Percentiles rank a stretch among this genome's conserved stretches.
These are phyloP conservation scores for Limosa lapponica DNA, from an alignment of 2,797 vertebrate genomes.

Conservation along the genomic window DNA sequence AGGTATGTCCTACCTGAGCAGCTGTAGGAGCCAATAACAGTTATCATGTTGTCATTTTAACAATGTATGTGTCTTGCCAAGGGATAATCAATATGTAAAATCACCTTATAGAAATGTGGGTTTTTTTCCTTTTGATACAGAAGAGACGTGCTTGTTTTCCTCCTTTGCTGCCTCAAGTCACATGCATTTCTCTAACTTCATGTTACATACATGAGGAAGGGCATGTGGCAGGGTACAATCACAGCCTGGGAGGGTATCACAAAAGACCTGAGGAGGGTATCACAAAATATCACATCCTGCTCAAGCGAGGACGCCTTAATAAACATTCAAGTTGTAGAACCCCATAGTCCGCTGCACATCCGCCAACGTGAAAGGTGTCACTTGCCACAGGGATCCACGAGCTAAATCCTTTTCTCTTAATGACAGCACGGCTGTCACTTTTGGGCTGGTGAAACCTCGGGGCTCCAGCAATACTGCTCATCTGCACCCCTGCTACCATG, in stretches of 20 bases:
- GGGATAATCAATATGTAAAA: background rate
- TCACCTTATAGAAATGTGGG: background rate
- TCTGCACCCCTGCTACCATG: too few relatives aligned
- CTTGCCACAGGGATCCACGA: background rate
- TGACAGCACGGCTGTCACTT: background rate
- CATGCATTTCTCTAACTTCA: background rate
- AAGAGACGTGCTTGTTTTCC: background rate
- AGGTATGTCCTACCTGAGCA: background rate
- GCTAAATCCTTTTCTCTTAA: background rate
- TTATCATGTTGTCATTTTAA: background rate
- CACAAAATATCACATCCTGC: too few relatives aligned
- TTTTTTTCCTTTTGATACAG: background rate
- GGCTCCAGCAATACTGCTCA: background rate
- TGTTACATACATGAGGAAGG: accelerated
- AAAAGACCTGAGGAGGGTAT: background rate
- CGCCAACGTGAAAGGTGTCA: background rate
- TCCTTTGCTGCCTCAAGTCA: background rate
- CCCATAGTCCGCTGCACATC: background rate
- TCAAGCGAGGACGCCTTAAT: background rate
- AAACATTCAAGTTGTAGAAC: background rate
- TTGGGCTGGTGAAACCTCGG: background rate
- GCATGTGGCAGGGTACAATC: accelerated
- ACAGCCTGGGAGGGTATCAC: background rate
- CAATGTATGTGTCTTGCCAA: background rate
- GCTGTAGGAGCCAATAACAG: background rate